Evolutionary conservation across 2,888 invertebrate genomes (phyloP).

Genomic region (Frankliniella fusca): DNA sequence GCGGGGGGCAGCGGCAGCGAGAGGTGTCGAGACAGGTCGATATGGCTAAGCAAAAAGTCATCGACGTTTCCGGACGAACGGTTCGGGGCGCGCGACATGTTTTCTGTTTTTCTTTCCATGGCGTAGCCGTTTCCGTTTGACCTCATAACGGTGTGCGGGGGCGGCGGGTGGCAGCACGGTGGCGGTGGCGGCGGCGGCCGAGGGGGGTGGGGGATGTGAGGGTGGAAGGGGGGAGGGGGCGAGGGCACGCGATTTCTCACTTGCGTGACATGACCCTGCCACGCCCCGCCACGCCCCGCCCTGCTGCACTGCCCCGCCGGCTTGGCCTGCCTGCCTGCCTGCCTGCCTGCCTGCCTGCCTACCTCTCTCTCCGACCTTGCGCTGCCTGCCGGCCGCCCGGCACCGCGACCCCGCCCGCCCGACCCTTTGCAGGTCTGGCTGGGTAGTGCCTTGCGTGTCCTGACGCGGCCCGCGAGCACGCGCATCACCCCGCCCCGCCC

Average conservation of each 20-base stretch:
- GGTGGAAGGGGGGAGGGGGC: too few relatives aligned
- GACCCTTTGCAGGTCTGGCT: background rate
- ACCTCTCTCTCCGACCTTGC: background rate
- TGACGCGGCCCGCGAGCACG: background rate
- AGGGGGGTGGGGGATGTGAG: too few relatives aligned
- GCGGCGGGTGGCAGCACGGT: background rate
- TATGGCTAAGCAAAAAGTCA: too few relatives aligned
- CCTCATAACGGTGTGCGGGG: background rate
- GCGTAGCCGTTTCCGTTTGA: background rate
- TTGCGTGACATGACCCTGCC: background rate
- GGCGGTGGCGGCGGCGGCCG: background rate
- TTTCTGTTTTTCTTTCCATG: background rate
- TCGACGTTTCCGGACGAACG: too few relatives aligned
- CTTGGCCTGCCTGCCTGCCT: background rate
- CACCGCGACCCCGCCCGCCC: background rate
- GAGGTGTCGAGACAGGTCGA: too few relatives aligned
- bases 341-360: background rate
- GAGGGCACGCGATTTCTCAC: conserved; percentile 17
- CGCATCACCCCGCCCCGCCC: background rate
- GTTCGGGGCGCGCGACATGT: background rate
- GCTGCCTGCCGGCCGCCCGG: background rate
- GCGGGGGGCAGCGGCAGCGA: too few relatives aligned
- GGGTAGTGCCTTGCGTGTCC: background rate
- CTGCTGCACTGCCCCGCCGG: background rate
- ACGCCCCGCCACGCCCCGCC: background rate